phyloP scores from a whole-genome alignment of 2,888 invertebrate genomes.

The Cinara cedri region DNA sequence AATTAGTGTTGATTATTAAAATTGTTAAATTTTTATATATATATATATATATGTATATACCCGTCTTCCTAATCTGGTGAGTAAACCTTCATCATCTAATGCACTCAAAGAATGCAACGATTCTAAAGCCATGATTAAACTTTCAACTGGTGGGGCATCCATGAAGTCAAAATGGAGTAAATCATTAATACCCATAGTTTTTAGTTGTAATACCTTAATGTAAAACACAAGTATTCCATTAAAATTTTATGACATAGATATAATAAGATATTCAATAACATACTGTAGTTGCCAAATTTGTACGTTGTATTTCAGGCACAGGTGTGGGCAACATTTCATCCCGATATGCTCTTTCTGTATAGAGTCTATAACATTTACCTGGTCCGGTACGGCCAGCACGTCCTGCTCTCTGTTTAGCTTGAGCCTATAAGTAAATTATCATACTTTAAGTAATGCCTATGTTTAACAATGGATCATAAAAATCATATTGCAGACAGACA shows the following conservation, averaged over 20 bases:
- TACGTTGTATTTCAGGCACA: slow-evolving; percentile 98
- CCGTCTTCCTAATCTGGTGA: slow-evolving; percentile 80
- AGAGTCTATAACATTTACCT: slow-evolving; percentile 94
- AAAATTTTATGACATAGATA: background rate
- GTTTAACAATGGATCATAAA: no score
- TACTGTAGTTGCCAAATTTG: slow-evolving; percentile 92
- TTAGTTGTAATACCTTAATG: slow-evolving; percentile 81
- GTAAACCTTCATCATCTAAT: slow-evolving; percentile 89
- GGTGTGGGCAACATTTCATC: slow-evolving; percentile 99
- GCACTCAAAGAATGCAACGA: slow-evolving; percentile 96
- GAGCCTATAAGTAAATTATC: slow-evolving; percentile 70
- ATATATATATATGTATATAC: slow-evolving; percentile 65
- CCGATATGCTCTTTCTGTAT: slow-evolving; percentile 96
- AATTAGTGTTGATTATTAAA: background rate
- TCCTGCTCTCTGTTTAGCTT: slow-evolving; percentile 96
- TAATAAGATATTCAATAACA: slow-evolving; percentile 58
- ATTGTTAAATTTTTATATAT: background rate
- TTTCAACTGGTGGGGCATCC: slow-evolving; percentile 99
- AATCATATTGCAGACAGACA: slow-evolving; percentile 30
- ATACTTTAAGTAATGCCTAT: background rate
- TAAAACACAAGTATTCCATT: slow-evolving; percentile 39
- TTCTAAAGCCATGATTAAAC: slow-evolving; percentile 95
- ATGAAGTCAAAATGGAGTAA: slow-evolving; percentile 98
- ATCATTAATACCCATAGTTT: slow-evolving; percentile 99
- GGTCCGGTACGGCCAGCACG: slow-evolving; percentile 97